Evolutionary conservation across 2,888 invertebrate species (phyloP), one percentile per base, ranked within the genome.

Genomic region (Hanleya hanleyi): DNA sequence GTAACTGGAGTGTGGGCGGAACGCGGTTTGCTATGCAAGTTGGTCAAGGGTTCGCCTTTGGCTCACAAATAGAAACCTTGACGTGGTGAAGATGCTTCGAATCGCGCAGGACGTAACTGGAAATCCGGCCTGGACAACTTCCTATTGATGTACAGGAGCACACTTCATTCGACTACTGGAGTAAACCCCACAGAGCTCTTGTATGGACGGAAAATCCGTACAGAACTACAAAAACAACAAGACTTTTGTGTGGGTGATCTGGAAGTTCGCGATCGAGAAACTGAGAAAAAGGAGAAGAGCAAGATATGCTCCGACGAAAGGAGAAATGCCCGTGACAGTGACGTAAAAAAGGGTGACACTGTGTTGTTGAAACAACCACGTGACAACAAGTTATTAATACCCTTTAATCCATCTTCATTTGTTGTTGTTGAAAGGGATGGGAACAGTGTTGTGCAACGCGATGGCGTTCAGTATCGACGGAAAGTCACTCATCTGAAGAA

Each of bases 131-230:
- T 73, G 22, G n/a, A 62, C 5, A 69, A 29, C 2, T 76, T 69
- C 65, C 37, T 73, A 18, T 32, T 64, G 0, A 73, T 68, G 70
- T 76, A 76, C 64, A 3, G 71, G 7, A 49, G 22, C 0, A 74
- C 74, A 12, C 57, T 68, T 1, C 73, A 76, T 29, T 5, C 37
- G 12, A 37, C 35, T 12, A 64, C 62, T 26, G 68, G 73, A n/a
- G 68, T 74, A 22, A 61, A 62, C 49, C 74, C 79, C 7, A 61
- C 75, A 6, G 67, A 74, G 26, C 22, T 77, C n/a, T 5, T 79
- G 33, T 78, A 75, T 66, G 65, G 71, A 15, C 29, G 79, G 29
- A 71, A 78, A 33, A 49, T 70, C 22, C n/a, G 73, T 2, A 76
- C 75, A 26, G 61, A 50, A 15, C 35, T 69, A 62, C 67, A 61